Evolutionary conservation across 2,797 vertebrate genomes (phyloP), one percentile per base, ranked within the genome.

Genomic region (Betta splendens): DNA sequence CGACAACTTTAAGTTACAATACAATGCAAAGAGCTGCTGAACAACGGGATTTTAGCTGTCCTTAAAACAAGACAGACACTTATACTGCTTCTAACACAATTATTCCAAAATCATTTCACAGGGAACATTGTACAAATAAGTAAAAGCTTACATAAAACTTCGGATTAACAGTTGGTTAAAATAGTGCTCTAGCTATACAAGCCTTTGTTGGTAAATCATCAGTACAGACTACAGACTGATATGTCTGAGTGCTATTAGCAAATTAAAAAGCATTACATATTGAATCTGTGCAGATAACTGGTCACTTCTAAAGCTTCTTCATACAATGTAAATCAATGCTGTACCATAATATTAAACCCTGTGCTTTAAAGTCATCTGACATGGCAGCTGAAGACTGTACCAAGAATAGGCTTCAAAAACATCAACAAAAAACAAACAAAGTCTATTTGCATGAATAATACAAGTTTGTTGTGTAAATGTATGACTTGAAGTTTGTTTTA

Each of bases 271-370:
- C 72, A 39, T 71, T 64, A 58, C 1, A 64, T 80, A 77, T 69
- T 78, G n/a, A 67, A 83, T 73, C 75, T 87, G 79, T 84, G 80
- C 80, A 78, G 54, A 47, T 36, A 43, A 69, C 44, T 65, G 42
- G 50, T 43, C 35, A 61, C 28, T 46, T 16, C 56, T 16, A 15
- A 46, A 50, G 42, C 42, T 61, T 62, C n/a, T 70, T 28, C 5
- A 46, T 54, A 51, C 71, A 53, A 37, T 40, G 29, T 51, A 29
- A 72, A 62, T 51, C 74, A 79, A 70, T 52, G 77, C 70, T 78
- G 91, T 91, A 92, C 88, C 89, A 33, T 80, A 28, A 73, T 55
- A 76, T 69, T 43, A 60, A 61, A 73, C 55, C 37, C 80, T 91
- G 89, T 91, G 88, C 88, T 90, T 88, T 69, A 67, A 64, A 71